These are phyloP conservation scores for Nasonovia ribisnigri DNA, from an alignment of 2,888 invertebrate species.

Conservation along the genomic window DNA sequence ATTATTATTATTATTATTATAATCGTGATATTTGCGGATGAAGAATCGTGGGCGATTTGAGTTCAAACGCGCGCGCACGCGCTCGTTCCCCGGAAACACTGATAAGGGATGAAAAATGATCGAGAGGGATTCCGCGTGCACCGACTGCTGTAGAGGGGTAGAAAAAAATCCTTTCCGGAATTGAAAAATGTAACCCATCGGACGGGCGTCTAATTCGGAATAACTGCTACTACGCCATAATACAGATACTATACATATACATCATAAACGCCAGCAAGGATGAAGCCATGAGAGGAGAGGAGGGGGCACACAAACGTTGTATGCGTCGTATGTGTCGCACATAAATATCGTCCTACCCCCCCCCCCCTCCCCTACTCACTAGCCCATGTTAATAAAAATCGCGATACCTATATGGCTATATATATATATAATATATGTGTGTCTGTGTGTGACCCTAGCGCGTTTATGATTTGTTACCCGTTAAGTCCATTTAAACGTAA, in stretches of 20 bases:
- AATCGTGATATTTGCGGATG: background rate
- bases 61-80: background rate
- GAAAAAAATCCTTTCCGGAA: conserved; percentile 35
- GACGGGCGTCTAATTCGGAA: background rate
- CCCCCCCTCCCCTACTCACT: no score
- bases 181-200: conserved; percentile 30
- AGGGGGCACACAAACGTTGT: background rate
- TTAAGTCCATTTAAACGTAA: conserved; percentile 54
- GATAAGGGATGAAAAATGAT: conserved; percentile 33
- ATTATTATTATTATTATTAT: conserved; percentile 6
- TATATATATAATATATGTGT: background rate
- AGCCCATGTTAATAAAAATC: background rate
- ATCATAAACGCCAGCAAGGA: background rate
- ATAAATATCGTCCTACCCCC: background rate
- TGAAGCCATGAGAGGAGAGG: background rate
- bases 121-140: background rate
- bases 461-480: conserved; percentile 59
- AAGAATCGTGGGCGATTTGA: background rate
- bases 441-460: background rate
- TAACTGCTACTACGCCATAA: background rate
- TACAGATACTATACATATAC: background rate
- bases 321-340: background rate
- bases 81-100: background rate
- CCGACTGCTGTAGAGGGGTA: background rate
- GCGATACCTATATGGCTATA: background rate